phyloP scores from a whole-genome alignment of 2,113 vertebrate genomes.

The Nestor notabilis region DNA sequence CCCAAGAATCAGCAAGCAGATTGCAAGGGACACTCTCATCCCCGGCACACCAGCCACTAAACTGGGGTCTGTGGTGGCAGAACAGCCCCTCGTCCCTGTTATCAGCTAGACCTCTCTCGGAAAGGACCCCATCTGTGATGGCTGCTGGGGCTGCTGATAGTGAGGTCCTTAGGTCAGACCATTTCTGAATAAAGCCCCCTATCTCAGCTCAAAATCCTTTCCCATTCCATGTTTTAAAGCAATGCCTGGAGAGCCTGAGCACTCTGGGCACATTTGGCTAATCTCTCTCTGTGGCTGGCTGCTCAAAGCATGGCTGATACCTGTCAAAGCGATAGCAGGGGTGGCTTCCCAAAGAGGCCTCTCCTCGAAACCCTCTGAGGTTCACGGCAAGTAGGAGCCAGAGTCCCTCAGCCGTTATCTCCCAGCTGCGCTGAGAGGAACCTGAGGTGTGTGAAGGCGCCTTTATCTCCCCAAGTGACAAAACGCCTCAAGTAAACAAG shows the following conservation, averaged over 20 bases:
- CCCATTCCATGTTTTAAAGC: not conserved
- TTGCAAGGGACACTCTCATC: not conserved
- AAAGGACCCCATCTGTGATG: not conserved
- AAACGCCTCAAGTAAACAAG: constrained; percentile 54
- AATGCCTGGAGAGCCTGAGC: not conserved
- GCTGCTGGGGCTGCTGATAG: constrained; percentile 20
- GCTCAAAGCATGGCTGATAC: constrained; percentile 71
- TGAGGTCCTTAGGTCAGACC: not conserved
- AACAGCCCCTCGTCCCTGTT: not conserved
- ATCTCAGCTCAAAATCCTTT: constrained; percentile 37
- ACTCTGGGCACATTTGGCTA: constrained; percentile 55
- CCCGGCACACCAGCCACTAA: not conserved
- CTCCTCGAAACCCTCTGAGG: constrained; percentile 5
- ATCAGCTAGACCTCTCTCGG: not conserved
- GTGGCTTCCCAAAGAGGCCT: constrained; percentile 66
- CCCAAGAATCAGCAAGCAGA: not conserved
- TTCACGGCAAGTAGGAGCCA: constrained; percentile 56
- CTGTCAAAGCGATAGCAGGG: constrained; percentile 73
- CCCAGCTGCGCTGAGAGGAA: constrained; percentile 38
- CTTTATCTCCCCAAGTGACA: constrained; percentile 74
- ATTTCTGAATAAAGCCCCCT: constrained; percentile 13
- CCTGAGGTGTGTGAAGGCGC: constrained; percentile 66
- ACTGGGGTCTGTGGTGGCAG: not conserved
- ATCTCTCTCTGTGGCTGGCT: constrained; percentile 63
- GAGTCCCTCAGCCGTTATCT: constrained; percentile 55